Conservation (phyloP, 23 tunicate species). For the Oikopleura vanhoeffeni region DNA sequence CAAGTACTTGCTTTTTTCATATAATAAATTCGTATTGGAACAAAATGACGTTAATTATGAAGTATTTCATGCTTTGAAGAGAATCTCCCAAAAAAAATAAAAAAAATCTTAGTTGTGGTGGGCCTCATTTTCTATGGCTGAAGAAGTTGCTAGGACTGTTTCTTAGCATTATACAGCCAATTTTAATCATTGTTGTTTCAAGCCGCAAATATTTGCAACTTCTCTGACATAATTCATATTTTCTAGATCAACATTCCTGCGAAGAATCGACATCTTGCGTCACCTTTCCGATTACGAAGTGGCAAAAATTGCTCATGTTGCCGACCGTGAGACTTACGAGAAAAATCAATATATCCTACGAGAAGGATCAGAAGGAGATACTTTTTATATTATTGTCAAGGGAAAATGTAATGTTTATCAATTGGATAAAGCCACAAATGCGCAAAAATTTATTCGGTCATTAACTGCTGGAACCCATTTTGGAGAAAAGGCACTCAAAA, state of each 20-base stretch:
- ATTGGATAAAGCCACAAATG: not conserved
- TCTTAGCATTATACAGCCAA: no score
- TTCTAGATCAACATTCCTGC: constrained; percentile 2
- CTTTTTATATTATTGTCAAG: constrained; percentile 11
- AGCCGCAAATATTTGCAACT: no score
- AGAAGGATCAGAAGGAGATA: not conserved
- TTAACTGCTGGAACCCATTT: not conserved
- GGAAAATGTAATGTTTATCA: not conserved
- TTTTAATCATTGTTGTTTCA: no score
- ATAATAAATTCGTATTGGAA: no score
- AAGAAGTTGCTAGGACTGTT: no score
- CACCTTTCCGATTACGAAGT: constrained; percentile 12
- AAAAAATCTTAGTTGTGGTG: no score
- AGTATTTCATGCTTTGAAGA: no score
- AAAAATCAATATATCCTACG: not conserved
- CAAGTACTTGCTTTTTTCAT: no score
- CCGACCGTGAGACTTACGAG: constrained; percentile 7
- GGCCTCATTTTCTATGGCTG: no score
- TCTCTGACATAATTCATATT: no score
- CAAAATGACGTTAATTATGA: no score
- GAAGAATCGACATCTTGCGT: not conserved
- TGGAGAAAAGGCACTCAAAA: not conserved
- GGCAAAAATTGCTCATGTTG: constrained; percentile 12
- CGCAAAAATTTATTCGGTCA: not conserved
- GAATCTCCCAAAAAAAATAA: no score